Conservation (phyloP, 2,888 invertebrate genomes). For the Cyclophora punctaria region DNA sequence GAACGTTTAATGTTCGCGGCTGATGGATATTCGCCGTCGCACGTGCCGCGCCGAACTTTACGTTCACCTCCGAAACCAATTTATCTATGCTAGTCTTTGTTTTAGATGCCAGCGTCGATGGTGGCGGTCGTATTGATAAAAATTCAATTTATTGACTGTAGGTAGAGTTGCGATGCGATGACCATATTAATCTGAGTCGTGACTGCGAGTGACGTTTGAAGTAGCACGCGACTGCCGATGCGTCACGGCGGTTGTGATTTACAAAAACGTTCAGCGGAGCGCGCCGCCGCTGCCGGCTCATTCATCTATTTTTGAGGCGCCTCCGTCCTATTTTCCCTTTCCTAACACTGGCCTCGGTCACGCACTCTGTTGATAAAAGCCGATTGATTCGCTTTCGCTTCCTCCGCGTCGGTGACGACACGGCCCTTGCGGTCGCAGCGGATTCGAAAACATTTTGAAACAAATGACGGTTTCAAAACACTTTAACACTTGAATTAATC, state of each 20-base stretch:
- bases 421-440: conserved; percentile 52
- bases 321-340: conserved; percentile 66
- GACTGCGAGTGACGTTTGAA: conserved; percentile 41
- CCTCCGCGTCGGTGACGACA: conserved; percentile 58
- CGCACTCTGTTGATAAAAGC: conserved; percentile 58
- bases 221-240: conserved; percentile 47
- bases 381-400: conserved; percentile 73
- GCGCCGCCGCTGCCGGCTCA: conserved; percentile 48
- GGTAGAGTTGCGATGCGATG: conserved; percentile 37
- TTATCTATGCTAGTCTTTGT: conserved; percentile 21
- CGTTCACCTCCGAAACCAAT: conserved; percentile 22
- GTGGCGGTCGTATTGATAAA: conserved; percentile 15
- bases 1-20: conserved; percentile 33
- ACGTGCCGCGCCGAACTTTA: conserved; percentile 44
- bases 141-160: conserved; percentile 31
- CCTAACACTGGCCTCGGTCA: conserved; percentile 70
- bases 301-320: conserved; percentile 57
- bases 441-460: conserved; percentile 45
- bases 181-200: conserved; percentile 49
- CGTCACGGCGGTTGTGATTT: conserved; percentile 38
- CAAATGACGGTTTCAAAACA: conserved; percentile 16
- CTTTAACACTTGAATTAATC: conserved; percentile 9
- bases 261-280: conserved; percentile 44
- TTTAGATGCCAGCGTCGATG: conserved; percentile 11
- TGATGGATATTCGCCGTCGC: conserved; percentile 37